These are phyloP conservation scores for Osmoderma eremita DNA, from an alignment of 2,888 invertebrate species.

Conservation along the genomic window DNA sequence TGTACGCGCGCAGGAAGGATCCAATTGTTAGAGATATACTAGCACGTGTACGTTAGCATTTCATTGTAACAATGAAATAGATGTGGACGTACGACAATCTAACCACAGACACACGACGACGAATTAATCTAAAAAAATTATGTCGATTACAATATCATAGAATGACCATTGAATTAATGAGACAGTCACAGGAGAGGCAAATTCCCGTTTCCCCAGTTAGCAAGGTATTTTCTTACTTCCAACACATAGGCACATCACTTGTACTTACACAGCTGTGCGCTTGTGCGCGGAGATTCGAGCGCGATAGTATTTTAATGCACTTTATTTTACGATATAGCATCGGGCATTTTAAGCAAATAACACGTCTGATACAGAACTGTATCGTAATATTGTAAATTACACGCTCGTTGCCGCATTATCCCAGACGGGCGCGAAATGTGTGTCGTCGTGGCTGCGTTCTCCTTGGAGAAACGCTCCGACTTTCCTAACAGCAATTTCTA, in stretches of 20 bases:
- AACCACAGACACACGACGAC: slow-evolving; percentile 34
- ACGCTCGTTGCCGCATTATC: slow-evolving; percentile 35
- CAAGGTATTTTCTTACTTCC: background rate
- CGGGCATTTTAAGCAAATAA: slow-evolving; percentile 39
- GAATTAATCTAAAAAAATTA: slow-evolving; percentile 39
- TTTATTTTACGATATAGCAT: slow-evolving; percentile 37
- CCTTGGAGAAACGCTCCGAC: slow-evolving; percentile 12
- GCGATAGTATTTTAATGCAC: slow-evolving; percentile 37
- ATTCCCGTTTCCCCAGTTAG: slow-evolving; percentile 22
- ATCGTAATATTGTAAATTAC: slow-evolving; percentile 37
- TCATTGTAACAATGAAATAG: slow-evolving; percentile 34
- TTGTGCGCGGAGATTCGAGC: slow-evolving; percentile 6
- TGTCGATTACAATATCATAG: slow-evolving; percentile 35
- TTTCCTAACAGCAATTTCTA: slow-evolving; percentile 30
- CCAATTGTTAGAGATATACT: slow-evolving; percentile 20
- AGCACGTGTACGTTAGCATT: background rate
- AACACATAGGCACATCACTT: no score
- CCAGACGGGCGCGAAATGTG: slow-evolving; percentile 1
- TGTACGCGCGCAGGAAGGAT: slow-evolving; percentile 18
- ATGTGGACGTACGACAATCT: slow-evolving; percentile 36
- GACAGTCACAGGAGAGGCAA: slow-evolving; percentile 17
- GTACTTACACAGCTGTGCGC: background rate
- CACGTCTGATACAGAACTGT: slow-evolving; percentile 38
- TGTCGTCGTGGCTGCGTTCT: slow-evolving; percentile 19
- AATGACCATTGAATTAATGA: slow-evolving; percentile 37